Percentiles rank a stretch among this genome's conserved stretches.
Conservation (phyloP, 2,113 vertebrate species). For the Donacobius atricapilla region DNA sequence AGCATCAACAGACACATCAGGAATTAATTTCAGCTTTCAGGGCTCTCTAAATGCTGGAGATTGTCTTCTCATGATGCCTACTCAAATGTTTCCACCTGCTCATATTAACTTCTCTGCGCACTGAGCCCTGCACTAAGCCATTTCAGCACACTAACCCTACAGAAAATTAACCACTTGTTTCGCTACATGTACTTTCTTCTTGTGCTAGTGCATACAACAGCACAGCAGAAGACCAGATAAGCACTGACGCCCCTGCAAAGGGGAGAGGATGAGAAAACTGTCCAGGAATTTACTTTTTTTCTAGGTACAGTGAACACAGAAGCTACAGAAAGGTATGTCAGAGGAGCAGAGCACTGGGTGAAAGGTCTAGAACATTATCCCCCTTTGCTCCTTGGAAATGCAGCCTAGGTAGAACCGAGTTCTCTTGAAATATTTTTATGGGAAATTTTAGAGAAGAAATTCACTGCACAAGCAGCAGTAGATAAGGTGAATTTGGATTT, state of each 20-base stretch:
- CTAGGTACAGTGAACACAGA: background rate
- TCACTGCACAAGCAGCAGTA: background rate
- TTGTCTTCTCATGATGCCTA: background rate
- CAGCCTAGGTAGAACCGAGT: background rate
- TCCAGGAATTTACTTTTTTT: background rate
- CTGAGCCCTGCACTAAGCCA: background rate
- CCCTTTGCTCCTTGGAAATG: background rate
- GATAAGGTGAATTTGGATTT: background rate
- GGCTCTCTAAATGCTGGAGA: background rate
- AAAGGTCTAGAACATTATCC: background rate
- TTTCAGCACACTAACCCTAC: background rate
- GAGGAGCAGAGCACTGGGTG: background rate
- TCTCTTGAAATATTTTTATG: background rate
- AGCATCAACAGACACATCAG: background rate
- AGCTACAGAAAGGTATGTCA: background rate
- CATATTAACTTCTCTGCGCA: background rate
- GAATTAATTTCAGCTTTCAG: background rate
- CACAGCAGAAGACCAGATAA: background rate
- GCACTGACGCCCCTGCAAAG: background rate
- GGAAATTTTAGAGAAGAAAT: background rate
- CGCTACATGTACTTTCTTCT: background rate
- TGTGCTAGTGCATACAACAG: background rate
- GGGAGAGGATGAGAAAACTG: background rate
- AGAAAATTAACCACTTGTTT: background rate
- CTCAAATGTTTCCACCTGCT: background rate